A percentile compares a stretch with the other conserved stretches of the same genome.
Conservation (phyloP, 2,888 invertebrate species). For the Osedax fenrisi region DNA sequence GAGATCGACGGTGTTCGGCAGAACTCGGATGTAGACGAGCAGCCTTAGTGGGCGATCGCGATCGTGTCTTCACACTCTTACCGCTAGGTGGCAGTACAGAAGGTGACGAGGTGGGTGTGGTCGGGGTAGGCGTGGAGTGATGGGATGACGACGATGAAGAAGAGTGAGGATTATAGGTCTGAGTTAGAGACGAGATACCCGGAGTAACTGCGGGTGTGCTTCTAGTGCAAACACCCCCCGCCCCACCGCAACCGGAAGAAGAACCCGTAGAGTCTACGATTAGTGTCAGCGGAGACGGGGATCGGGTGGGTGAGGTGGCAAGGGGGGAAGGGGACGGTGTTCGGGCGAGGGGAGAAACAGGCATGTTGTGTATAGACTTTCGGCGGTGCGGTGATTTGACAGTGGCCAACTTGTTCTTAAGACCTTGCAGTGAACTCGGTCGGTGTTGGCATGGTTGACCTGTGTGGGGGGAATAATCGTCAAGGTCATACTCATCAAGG, state of each 20-base stretch:
- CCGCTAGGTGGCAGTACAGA: constrained; percentile 73
- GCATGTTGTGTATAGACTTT: constrained; percentile 84
- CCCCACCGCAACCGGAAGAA: constrained; percentile 44
- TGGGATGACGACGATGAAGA: constrained; percentile 42
- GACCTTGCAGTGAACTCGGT: constrained; percentile 83
- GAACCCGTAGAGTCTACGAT: constrained; percentile 11
- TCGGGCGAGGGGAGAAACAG: constrained; percentile 81
- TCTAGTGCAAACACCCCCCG: constrained; percentile 48
- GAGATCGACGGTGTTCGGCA: constrained; percentile 30
- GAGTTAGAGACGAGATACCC: constrained; percentile 67
- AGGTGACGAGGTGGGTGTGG: background rate
- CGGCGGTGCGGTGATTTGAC: constrained; percentile 63
- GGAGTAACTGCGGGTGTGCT: constrained; percentile 39
- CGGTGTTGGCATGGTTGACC: constrained; percentile 48
- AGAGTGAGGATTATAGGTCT: constrained; percentile 61
- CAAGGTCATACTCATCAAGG: too few species aligned
- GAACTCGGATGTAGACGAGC: constrained; percentile 81
- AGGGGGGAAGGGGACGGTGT: constrained; percentile 81
- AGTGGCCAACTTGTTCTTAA: constrained; percentile 70
- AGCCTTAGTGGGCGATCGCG: constrained; percentile 61
- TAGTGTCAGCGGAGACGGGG: constrained; percentile 66
- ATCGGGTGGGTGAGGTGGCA: constrained; percentile 68
- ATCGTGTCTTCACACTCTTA: constrained; percentile 74
- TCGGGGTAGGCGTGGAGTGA: constrained; percentile 27
- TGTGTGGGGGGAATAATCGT: too few species aligned